Percentiles rank a stretch among this genome's conserved stretches.
These are phyloP conservation scores for Melierax canorus DNA, from an alignment of 2,113 vertebrate genomes.

Conservation along the genomic window DNA sequence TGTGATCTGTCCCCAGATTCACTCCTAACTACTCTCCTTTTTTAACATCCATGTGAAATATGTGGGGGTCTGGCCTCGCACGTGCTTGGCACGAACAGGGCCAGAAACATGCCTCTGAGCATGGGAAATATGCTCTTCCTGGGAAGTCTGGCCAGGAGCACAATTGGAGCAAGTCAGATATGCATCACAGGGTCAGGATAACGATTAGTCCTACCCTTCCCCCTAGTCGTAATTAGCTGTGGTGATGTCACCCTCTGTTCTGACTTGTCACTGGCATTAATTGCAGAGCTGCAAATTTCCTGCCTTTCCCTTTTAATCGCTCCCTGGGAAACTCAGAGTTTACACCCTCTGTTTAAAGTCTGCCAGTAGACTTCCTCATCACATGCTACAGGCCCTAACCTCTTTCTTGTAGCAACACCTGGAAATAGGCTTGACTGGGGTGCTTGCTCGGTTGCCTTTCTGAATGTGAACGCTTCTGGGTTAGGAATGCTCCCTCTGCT, in stretches of 20 bases:
- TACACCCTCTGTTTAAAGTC: not conserved
- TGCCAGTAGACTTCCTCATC: not conserved
- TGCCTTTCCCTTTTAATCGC: conserved; percentile 18
- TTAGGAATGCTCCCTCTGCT: not conserved
- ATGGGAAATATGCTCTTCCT: not conserved
- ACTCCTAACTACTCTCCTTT: not conserved
- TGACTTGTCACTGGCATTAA: conserved; percentile 34
- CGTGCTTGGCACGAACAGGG: not conserved
- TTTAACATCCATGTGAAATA: not conserved
- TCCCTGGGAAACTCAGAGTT: not conserved
- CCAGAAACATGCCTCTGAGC: not conserved
- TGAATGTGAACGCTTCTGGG: not conserved
- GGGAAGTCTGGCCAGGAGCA: not conserved
- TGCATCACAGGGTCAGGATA: conserved; percentile 23
- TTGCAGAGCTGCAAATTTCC: conserved; percentile 45
- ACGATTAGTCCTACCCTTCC: conserved; percentile 23
- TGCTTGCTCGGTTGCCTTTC: not conserved
- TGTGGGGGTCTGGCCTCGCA: not conserved
- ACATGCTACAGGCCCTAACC: not conserved
- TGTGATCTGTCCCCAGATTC: not conserved
- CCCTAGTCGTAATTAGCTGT: conserved; percentile 32
- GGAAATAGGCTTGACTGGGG: not conserved
- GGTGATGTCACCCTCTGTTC: conserved; percentile 35
- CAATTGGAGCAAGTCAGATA: conserved; percentile 9
- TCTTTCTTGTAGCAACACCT: not conserved